Evolutionary conservation across 2,797 vertebrate genomes (phyloP).

Genomic region (Lepus oiostolus): DNA sequence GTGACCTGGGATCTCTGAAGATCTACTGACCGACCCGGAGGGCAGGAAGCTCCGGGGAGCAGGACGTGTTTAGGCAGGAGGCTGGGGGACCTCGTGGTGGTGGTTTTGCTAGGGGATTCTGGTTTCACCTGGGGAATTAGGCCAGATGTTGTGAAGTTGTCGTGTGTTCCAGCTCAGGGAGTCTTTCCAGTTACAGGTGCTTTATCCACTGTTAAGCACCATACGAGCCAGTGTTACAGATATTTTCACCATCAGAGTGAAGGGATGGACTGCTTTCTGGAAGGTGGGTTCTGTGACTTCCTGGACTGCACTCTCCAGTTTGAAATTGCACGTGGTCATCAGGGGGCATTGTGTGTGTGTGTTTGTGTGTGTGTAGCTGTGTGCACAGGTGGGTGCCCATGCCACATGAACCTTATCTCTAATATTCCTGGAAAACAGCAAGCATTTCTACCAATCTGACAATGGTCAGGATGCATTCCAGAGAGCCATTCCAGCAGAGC

Average conservation of each 20-base stretch:
- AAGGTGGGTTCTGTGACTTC: neutral
- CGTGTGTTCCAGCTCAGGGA: neutral
- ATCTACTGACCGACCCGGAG: neutral
- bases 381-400: accelerated
- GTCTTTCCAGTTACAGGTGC: neutral
- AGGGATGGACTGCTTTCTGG: neutral
- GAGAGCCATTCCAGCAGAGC: neutral
- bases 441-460: neutral
- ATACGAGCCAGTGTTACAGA: neutral
- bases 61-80: neutral
- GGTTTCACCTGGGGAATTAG: neutral
- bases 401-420: neutral
- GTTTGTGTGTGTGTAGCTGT: accelerated
- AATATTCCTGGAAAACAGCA: neutral
- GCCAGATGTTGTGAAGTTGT: no score
- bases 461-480: neutral
- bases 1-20: neutral
- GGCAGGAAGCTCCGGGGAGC: neutral
- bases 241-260: neutral
- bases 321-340: neutral
- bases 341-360: neutral
- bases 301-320: neutral
- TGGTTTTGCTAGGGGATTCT: neutral
- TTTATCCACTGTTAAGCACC: neutral
- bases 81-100: neutral